A percentile compares a stretch with the other conserved stretches of the same genome.
phyloP scores from a whole-genome alignment of 2,113 vertebrate genomes.

The human (Homo sapiens) region GRCh38 chr19:5916001-5916500 shows the following conservation, averaged over 20 bases:
- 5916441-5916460: background rate
- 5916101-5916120: background rate
- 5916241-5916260: constrained; percentile 81
- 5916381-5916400: background rate
- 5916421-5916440: background rate
- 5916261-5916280: constrained; percentile 53
- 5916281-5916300: background rate
- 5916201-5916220: constrained; percentile 71
- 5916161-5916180: constrained; percentile 82
- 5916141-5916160: constrained; percentile 81
- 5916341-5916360: background rate
- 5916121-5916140: background rate
- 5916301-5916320: background rate
- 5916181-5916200: constrained; percentile 80
- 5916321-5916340: background rate
- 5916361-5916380: background rate
- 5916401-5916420: background rate
- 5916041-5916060: too few species aligned
- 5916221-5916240: constrained; percentile 73
- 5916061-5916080: background rate
- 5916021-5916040: too few species aligned
- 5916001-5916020: too few species aligned
- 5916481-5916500: background rate
- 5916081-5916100: background rate
- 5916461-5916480: background rate